Conservation (phyloP, 2,113 vertebrate species). For the Brevimyrus niger region DNA sequence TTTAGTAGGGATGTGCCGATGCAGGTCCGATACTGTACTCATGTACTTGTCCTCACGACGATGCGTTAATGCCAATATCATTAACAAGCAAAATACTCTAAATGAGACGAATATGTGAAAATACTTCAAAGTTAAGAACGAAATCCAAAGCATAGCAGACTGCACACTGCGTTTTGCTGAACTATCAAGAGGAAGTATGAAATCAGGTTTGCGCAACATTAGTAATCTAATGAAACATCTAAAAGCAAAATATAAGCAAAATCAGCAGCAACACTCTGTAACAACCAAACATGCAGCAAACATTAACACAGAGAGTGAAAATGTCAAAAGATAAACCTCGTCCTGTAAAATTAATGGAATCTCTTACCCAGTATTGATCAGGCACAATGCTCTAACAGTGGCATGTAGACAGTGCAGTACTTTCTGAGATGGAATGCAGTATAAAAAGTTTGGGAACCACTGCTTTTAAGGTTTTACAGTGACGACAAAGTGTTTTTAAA, state of each 20-base stretch:
- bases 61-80: neutral
- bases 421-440: neutral
- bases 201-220: neutral
- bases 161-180: neutral
- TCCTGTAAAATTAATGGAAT: neutral
- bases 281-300: neutral
- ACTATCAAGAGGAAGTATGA: neutral
- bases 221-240: neutral
- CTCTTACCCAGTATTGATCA: neutral
- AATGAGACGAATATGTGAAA: neutral
- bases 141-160: neutral
- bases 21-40: neutral
- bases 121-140: neutral
- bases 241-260: neutral
- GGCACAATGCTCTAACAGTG: neutral
- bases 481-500: neutral
- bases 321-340: neutral
- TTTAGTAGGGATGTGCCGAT: neutral
- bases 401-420: neutral
- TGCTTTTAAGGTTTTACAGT: neutral
- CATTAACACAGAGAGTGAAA: neutral
- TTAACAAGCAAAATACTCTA: neutral
- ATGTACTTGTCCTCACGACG: neutral
- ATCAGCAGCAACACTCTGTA: neutral
- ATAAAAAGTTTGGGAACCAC: neutral